Evolutionary conservation across 2,888 invertebrate species (phyloP), one percentile per base, ranked within the genome.

Genomic region (Eupithecia insigniata): DNA sequence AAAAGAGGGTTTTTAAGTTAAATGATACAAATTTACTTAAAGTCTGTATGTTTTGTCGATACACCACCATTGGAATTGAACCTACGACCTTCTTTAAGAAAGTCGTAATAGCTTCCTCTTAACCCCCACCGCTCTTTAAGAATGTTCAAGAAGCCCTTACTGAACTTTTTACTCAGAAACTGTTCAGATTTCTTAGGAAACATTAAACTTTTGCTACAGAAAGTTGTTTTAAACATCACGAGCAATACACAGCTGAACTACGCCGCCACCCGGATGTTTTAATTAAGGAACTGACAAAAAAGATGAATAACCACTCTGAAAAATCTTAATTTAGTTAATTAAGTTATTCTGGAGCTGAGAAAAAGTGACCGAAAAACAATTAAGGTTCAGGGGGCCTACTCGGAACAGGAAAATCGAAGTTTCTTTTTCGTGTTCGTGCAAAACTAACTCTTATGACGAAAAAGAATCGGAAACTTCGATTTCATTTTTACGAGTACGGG

Each of bases 261-360:
- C 36, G 64, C 68, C 60, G 55, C 70, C 60, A 46, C 70, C 73
- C 74, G 61, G 67, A 66, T 58, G 66, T 51, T 86, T 88, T 88
- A 87, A 89, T 88, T 89, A 89, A 87, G 81, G 81, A 80, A 79
- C 81, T 81, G 82, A 83, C 78, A 83, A 86, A 86, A 84, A 87
- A 86, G 85, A 87, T 83, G 84, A 87, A 88, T 86, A 82, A 81
- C 81, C 80, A 75, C 79, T 86, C 82, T 80, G 82, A 82, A 86
- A 64, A 86, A 87, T 86, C 85, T 87, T 87, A 89, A 90, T 90
- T 90, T 87, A 82, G 81, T 88, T 89, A 89, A 91, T 90, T 89
- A 90, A 88, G 84, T 84, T 86, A 83, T 85, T 85, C 84, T 81
- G 79, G 79, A 79, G 81, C 65, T 72, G 71, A 76, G 78, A 55